Conservation (phyloP, 1,140 invertebrate genomes). For the Cheumatopsyche charites region DNA sequence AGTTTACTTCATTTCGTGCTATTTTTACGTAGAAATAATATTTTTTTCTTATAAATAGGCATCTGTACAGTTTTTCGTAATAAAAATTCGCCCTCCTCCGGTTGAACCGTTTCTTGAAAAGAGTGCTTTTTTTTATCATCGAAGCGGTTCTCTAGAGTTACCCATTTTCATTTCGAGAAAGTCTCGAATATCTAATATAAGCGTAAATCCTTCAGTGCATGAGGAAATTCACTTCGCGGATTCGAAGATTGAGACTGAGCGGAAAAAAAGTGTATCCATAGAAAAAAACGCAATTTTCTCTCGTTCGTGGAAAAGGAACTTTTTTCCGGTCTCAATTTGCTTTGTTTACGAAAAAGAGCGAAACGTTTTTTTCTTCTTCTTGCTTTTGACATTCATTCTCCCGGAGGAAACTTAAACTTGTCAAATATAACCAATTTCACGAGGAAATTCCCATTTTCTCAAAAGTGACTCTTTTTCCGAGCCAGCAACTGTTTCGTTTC, state of each 20-base stretch:
- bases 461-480: slow-evolving; percentile 1
- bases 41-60: no score
- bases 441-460: slow-evolving; percentile 10
- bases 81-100: no score
- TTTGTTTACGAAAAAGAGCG: slow-evolving; percentile 16
- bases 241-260: slow-evolving; percentile 1
- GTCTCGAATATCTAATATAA: slow-evolving; percentile 18
- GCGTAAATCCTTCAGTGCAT: slow-evolving; percentile 16
- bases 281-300: slow-evolving; percentile 16
- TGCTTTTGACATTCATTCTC: slow-evolving; percentile 10
- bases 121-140: neutral
- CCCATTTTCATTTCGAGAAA: slow-evolving; percentile 23
- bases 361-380: neutral
- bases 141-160: neutral
- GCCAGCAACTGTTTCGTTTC: no score
- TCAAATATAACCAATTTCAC: slow-evolving; percentile 14
- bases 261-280: neutral
- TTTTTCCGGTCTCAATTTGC: slow-evolving; percentile 24
- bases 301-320: neutral
- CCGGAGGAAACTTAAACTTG: slow-evolving; percentile 20
- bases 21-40: no score
- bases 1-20: no score
- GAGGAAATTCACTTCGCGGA: slow-evolving; percentile 13
- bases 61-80: no score
- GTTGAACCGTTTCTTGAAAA: no score